Evolutionary conservation across 2,113 vertebrate genomes (phyloP), one percentile per base, ranked within the genome.

Genomic region (Odobenus rosmarus): DNA sequence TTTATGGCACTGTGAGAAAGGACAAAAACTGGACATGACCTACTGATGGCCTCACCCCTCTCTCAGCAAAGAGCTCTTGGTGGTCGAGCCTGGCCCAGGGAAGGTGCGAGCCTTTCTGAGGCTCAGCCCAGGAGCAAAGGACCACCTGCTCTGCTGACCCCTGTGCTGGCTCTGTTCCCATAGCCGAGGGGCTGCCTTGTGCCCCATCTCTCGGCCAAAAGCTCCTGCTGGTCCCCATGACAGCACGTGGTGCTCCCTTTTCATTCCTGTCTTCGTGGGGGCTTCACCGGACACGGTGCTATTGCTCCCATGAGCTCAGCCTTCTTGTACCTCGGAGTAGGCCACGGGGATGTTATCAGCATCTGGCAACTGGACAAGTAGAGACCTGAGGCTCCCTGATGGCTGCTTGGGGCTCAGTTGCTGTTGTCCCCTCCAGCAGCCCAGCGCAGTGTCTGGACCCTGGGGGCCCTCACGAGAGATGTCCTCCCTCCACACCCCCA

Each of bases 61-160:
- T 96, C 57, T 93, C 64, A 82, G 81, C 5, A 14, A 77, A 71
- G 9, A 80, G n/a, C 62, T 81, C 55, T 72, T 15, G 5, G 42
- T 86, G 51, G 28, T 7, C 1, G 57, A 59, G 21, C 24, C 82
- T 71, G 42, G 51, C 55, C 14, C 33, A 10, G 59, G 84, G 94
- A 90, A 92, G 31, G 26, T 64, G 24, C 64, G 93, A 83, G 91
- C 71, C 95, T 97, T 97, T 94, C 88, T 92, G 90, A 79, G 19
- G 12, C 31, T 49, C 53, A 79, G 33, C 88, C 53, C 0, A 31
- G 0, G 2, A 53, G 69, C 82, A 13, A 36, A 11, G 64, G 80
- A 62, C 96, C 87, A 69, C 82, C 64, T 94, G 79, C 49, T 88
- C 31, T 0, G 0, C 23, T 72, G 79, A 28, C 61, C 57, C 0